A percentile compares a stretch with the other conserved stretches of the same genome.
Conservation (phyloP, 1,140 invertebrate genomes). For the Pachyrhynchus sulphureomaculatus region DNA sequence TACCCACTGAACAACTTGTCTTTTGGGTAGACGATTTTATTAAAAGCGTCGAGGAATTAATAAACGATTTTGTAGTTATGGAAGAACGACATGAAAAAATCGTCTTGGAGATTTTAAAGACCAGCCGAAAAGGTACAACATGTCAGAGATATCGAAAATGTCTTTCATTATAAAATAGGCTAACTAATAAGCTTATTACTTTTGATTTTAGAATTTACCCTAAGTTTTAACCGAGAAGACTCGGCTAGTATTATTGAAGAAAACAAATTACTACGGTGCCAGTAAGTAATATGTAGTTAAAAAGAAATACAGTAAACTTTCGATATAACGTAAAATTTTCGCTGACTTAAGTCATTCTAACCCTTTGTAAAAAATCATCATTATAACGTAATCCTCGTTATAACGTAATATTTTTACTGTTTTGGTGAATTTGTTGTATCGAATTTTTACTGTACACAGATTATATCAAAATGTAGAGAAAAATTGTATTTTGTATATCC, state of each 20-base stretch:
- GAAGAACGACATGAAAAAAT: constrained; percentile 16
- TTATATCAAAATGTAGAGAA: no score
- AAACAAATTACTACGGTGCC: constrained; percentile 30
- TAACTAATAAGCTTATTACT: neutral
- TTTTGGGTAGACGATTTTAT: constrained; percentile 27
- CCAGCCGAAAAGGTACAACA: constrained; percentile 8
- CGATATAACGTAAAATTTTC: no score
- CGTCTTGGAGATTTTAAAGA: constrained; percentile 7
- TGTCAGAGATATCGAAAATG: neutral
- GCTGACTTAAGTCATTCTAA: no score
- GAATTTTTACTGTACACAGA: no score
- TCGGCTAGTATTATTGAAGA: constrained; percentile 22
- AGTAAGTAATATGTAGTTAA: no score
- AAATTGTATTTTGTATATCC: no score
- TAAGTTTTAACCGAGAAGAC: neutral
- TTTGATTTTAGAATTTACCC: neutral
- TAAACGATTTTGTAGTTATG: constrained; percentile 24
- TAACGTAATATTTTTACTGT: no score
- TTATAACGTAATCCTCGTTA: no score
- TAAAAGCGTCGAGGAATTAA: constrained; percentile 16
- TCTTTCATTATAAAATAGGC: neutral
- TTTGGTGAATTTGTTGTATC: no score
- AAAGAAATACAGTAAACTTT: no score
- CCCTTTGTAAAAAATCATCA: no score
- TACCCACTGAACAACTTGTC: constrained; percentile 17